Conservation (phyloP, 1,140 invertebrate genomes). For the Asbolus verrucosus region DNA sequence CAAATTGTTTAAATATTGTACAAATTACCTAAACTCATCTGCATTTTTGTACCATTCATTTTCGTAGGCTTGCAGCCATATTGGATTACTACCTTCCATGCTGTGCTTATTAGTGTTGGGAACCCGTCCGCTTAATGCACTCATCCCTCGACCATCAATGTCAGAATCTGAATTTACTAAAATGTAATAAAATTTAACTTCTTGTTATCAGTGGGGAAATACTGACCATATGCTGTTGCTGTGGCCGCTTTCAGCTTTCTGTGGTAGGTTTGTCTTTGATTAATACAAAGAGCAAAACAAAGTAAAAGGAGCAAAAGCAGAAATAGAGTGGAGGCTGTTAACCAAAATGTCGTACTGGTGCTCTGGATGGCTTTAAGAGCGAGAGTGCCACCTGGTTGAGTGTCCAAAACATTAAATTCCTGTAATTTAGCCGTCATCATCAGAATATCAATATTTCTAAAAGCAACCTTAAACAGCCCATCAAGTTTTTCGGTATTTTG, state of each 20-base stretch:
- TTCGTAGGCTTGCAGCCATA: constrained; percentile 94
- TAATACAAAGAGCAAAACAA: constrained; percentile 82
- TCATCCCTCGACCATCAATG: constrained; percentile 76
- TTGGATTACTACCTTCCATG: constrained; percentile 93
- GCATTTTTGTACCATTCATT: constrained; percentile 95
- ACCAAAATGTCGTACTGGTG: constrained; percentile 76
- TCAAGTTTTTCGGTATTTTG: constrained; percentile 92
- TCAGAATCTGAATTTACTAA: constrained; percentile 76
- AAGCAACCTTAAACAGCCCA: constrained; percentile 86
- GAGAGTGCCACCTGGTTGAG: constrained; percentile 81
- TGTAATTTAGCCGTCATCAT: constrained; percentile 56
- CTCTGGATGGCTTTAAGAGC: constrained; percentile 68
- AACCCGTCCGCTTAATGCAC: constrained; percentile 78
- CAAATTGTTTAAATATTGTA: background rate
- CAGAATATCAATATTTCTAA: background rate
- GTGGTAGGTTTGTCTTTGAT: constrained; percentile 85
- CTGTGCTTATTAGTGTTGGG: constrained; percentile 96
- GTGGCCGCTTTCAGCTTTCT: constrained; percentile 93
- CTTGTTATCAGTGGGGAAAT: constrained; percentile 14
- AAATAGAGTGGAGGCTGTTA: constrained; percentile 83
- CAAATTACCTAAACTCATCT: constrained; percentile 77
- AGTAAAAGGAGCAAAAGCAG: constrained; percentile 81
- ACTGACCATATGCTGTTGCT: constrained; percentile 89
- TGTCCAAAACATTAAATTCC: constrained; percentile 91
- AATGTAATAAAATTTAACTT: constrained; percentile 42